Conservation (phyloP, 2,888 invertebrate species). For the Athripsodes cinereus region DNA sequence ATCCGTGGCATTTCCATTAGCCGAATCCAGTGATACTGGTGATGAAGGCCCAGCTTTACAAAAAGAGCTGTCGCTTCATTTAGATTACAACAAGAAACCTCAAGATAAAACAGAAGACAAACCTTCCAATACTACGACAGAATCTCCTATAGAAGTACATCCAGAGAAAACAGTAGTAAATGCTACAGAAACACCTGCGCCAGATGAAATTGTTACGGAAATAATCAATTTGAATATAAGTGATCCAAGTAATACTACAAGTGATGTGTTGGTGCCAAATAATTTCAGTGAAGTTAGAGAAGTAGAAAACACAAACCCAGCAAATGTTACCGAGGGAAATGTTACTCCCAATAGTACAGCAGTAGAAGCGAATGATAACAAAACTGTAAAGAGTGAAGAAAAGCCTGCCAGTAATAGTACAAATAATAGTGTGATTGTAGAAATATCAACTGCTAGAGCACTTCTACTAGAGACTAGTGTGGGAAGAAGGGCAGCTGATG, state of each 20-base stretch:
- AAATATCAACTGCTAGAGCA: conserved; percentile 24
- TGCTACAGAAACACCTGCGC: conserved; percentile 2
- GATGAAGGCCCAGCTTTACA: conserved; percentile 20
- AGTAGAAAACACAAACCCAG: background rate
- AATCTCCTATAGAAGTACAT: background rate
- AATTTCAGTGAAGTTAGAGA: background rate
- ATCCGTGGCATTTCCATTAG: conserved; percentile 11
- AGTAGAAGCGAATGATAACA: conserved; percentile 6
- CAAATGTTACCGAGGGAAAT: background rate
- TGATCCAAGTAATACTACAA: background rate
- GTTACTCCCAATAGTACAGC: conserved; percentile 8
- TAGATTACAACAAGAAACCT: conserved; percentile 11
- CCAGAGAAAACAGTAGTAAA: background rate
- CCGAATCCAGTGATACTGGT: conserved; percentile 9
- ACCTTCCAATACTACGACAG: background rate
- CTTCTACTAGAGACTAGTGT: conserved; percentile 23
- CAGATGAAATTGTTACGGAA: conserved; percentile 8
- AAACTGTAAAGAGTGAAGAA: background rate
- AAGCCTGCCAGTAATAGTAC: background rate
- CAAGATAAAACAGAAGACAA: background rate
- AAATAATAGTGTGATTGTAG: conserved; percentile 7
- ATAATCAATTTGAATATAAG: conserved; percentile 1
- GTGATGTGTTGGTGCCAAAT: conserved; percentile 5
- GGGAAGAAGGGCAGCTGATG: conserved; percentile 17
- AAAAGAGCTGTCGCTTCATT: conserved; percentile 17